Evolutionary conservation across 2,888 invertebrate genomes (phyloP), one percentile per base, ranked within the genome.

Genomic region (Callyntrura sp.): DNA sequence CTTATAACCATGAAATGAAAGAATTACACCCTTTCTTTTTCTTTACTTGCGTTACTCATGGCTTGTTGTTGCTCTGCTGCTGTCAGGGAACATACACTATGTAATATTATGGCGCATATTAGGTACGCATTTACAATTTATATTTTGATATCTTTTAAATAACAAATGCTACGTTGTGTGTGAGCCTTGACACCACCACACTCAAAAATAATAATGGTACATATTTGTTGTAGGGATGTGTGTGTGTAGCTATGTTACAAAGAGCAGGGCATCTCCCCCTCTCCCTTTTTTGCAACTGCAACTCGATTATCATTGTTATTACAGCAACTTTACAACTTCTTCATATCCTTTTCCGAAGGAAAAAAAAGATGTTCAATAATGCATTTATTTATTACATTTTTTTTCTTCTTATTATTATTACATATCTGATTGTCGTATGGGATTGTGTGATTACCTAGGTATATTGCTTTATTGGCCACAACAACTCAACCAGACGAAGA

Each of bases 11-110:
- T 70, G 73, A 25, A 73, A 73, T 17, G 73, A 76, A 73, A 45
- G 65, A 51, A 68, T 25, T 62, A 45, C 35, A 70, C 84, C 84
- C 73, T 85, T 85, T 85, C 84, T 57, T 73, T 76, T 85, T 84
- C 68, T 55, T 70, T 25, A 68, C 25, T 20, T 81, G n/a, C n/a
- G 17, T 9, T 35, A 12, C 25, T 8, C 35, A 8, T 43, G 35
- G 35, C 35, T 35, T 35, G 35, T 35, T 35, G 35, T 35, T 35
- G 35, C 35, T 35, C 51, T 51, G 73, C n/a, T 25, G 12, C 28
- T 65, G 25, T 25, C 25, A 57, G 14, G n/a, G n/a, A 45, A 11
- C 45, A n/a, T n/a, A 51, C 23, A 17, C 4, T 73, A 73, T 73
- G 17, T 73, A 28, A 35, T 43, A 23, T 0, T 23, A 8, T 28